Evolutionary conservation across 1,140 invertebrate genomes (phyloP).

Genomic region (Drosophila guanche): DNA sequence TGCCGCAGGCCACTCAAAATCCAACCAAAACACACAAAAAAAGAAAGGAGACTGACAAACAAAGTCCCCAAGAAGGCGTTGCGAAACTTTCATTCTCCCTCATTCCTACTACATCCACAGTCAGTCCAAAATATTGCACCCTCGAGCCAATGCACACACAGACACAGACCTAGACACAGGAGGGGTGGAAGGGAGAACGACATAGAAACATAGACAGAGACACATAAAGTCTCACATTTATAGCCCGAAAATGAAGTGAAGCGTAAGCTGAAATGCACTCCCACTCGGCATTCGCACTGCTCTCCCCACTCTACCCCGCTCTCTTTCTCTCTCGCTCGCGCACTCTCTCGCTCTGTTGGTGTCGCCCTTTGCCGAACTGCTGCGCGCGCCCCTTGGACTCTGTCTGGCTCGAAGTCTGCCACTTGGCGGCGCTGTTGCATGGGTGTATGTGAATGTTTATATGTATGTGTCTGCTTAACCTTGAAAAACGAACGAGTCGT

Average conservation of each 20-base stretch:
- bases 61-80: constrained; percentile 73
- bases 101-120: constrained; percentile 29
- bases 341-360: not conserved
- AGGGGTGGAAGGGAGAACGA: constrained; percentile 2
- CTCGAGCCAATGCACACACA: constrained; percentile 62
- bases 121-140: constrained; percentile 73
- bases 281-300: constrained; percentile 48
- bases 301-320: not conserved
- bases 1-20: constrained; percentile 55
- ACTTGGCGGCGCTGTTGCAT: constrained; percentile 51
- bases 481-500: constrained; percentile 82
- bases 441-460: constrained; percentile 15
- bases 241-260: constrained; percentile 80
- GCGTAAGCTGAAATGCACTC: constrained; percentile 81
- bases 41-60: constrained; percentile 47
- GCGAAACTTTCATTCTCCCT: constrained; percentile 63
- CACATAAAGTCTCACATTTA: constrained; percentile 60
- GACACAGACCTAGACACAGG: not conserved
- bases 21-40: constrained; percentile 14
- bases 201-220: constrained; percentile 23
- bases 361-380: constrained; percentile 17
- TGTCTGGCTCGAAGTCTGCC: constrained; percentile 72
- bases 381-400: constrained; percentile 57
- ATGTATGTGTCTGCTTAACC: constrained; percentile 65
- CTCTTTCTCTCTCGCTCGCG: constrained; percentile 21